A percentile compares a stretch with the other conserved stretches of the same genome.
Conservation (phyloP, 1,140 invertebrate genomes). For the Cherax quadricarinatus region DNA sequence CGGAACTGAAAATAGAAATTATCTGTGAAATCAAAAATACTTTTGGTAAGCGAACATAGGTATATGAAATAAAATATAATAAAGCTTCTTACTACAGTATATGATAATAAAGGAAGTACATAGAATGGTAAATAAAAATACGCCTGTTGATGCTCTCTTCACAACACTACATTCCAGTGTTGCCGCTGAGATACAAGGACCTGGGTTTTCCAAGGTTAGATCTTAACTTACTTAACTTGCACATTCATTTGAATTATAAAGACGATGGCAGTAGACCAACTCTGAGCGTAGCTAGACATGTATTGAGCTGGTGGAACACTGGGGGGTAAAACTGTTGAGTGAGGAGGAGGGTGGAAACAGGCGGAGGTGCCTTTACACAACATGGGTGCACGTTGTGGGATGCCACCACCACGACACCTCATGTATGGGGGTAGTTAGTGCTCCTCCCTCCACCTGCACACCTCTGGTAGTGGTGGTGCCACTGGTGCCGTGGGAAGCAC, state of each 20-base stretch:
- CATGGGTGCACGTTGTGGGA: constrained; percentile 19
- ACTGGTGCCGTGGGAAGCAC: too few species aligned
- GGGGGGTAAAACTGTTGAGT: not conserved
- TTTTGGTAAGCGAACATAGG: not conserved
- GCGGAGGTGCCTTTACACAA: constrained; percentile 12
- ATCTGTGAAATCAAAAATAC: not conserved
- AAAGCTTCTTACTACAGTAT: not conserved
- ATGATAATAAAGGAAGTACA: not conserved
- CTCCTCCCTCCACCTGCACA: too few species aligned
- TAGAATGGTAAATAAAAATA: constrained; percentile 19
- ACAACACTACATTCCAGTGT: constrained; percentile 54
- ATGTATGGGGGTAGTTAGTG: too few species aligned
- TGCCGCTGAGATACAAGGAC: constrained; percentile 55
- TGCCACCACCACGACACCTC: not conserved
- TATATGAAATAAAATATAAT: not conserved
- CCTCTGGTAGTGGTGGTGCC: too few species aligned
- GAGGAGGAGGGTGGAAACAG: not conserved
- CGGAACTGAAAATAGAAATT: not conserved
- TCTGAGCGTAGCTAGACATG: not conserved
- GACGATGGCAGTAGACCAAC: not conserved
- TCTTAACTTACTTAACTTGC: not conserved
- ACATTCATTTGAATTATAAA: not conserved
- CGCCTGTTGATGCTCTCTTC: constrained; percentile 56
- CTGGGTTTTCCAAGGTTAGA: constrained; percentile 53
- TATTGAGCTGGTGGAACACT: too few species aligned